These are phyloP conservation scores for Hydropotes inermis DNA, from an alignment of 2,113 vertebrate genomes.

Conservation along the genomic window DNA sequence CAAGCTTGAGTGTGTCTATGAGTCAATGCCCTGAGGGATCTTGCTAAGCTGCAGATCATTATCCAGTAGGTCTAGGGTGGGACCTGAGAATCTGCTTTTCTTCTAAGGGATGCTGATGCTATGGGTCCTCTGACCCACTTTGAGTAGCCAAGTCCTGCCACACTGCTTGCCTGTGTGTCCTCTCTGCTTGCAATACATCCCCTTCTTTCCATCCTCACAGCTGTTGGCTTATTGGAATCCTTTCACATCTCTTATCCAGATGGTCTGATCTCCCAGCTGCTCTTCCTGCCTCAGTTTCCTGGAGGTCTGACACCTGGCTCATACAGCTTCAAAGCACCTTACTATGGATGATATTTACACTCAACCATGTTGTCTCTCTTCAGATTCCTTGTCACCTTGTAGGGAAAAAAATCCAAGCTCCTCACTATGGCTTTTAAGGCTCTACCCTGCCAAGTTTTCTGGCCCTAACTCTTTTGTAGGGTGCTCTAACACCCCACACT, in stretches of 20 bases:
- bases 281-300: neutral
- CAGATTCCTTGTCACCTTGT: neutral
- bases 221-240: neutral
- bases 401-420: neutral
- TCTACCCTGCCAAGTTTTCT: neutral
- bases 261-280: neutral
- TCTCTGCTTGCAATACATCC: neutral
- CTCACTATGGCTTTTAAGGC: neutral
- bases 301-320: neutral
- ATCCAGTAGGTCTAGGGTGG: neutral
- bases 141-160: neutral
- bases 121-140: neutral
- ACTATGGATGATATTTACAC: neutral
- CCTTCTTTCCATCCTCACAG: neutral
- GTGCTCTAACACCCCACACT: too few species aligned
- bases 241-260: neutral
- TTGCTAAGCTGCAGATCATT: neutral
- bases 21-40: neutral
- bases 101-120: neutral
- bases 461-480: neutral
- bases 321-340: neutral
- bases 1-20: neutral
- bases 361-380: neutral
- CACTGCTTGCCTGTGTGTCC: neutral
- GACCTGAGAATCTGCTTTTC: neutral